These are phyloP conservation scores for Pionites leucogaster DNA, from an alignment of 2,113 vertebrate genomes.

Conservation along the genomic window DNA sequence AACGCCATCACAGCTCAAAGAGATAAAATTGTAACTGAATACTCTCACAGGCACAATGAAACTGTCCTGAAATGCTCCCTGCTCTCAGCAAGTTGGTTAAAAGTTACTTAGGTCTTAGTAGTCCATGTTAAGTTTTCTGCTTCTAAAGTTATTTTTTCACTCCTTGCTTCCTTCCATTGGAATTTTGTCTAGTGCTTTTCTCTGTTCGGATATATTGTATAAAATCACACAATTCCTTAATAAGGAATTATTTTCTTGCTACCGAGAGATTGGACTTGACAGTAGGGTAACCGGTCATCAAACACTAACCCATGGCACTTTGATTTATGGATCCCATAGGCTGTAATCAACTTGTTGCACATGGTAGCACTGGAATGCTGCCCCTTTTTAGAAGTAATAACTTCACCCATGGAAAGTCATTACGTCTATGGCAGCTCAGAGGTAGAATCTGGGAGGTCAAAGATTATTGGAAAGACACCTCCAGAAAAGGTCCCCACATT, in stretches of 20 bases:
- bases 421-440: neutral
- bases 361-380: slow-evolving; percentile 21
- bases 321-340: neutral
- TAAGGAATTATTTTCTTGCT: neutral
- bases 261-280: neutral
- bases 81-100: neutral
- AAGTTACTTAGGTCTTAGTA: neutral
- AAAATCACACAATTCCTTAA: neutral
- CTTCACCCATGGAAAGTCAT: slow-evolving; percentile 12
- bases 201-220: neutral
- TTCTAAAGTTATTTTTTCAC: neutral
- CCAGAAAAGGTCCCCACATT: neutral
- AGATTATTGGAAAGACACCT: neutral
- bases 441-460: neutral
- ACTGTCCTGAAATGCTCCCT: slow-evolving; percentile 37
- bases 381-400: neutral
- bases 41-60: neutral
- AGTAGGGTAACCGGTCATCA: neutral
- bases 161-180: neutral
- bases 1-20: neutral
- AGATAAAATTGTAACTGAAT: slow-evolving; percentile 39
- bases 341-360: slow-evolving; percentile 25
- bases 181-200: neutral
- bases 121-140: neutral
- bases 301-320: neutral